phyloP scores from a whole-genome alignment of 2,797 vertebrate species.

The Chiloscyllium punctatum region DNA sequence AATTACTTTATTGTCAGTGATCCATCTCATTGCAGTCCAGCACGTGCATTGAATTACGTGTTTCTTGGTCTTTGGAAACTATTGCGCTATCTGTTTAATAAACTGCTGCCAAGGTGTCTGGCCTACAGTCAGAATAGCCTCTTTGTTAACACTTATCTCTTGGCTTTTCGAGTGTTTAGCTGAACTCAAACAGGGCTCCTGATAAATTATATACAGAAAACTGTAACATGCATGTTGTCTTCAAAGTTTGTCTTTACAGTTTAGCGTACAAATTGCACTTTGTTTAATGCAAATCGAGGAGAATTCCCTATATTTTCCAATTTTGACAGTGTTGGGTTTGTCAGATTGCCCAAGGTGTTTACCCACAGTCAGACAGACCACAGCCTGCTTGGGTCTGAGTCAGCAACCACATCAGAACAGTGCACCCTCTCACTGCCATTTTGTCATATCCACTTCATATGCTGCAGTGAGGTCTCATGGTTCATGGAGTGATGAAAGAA shows the following conservation, averaged over 20 bases:
- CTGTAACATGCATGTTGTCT: neutral
- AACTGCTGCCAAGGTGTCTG: neutral
- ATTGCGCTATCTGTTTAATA: neutral
- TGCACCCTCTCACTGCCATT: neutral
- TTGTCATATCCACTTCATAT: neutral
- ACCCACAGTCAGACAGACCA: neutral
- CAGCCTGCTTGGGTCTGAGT: neutral
- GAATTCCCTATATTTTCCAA: neutral
- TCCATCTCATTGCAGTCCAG: neutral
- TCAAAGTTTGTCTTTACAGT: neutral
- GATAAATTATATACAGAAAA: neutral
- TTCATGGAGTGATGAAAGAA: neutral
- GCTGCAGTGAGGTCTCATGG: too few relatives aligned
- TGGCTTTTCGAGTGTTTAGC: neutral
- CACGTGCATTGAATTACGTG: neutral
- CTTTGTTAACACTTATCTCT: conserved; percentile 29
- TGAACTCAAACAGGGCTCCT: neutral
- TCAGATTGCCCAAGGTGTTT: neutral
- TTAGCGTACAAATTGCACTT: neutral
- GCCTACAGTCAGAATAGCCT: neutral
- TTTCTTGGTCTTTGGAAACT: neutral
- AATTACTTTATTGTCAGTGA: neutral
- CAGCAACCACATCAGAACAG: neutral
- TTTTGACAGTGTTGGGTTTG: neutral
- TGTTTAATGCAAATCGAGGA: neutral